Evolutionary conservation across 1,140 invertebrate genomes (phyloP).

Genomic region (Lordiphosa collinella): DNA sequence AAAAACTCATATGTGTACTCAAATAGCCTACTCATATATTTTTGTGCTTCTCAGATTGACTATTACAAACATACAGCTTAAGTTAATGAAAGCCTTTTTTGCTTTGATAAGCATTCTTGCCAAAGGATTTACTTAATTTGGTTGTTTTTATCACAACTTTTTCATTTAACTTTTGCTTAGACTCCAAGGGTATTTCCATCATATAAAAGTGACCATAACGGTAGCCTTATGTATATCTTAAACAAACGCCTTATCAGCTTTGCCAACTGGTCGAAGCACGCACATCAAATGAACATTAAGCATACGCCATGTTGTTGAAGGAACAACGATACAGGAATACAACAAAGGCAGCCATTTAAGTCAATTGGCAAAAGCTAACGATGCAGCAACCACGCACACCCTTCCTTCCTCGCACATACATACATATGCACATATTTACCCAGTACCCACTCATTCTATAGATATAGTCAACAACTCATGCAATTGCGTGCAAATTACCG

Average conservation of each 20-base stretch:
- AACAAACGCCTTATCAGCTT: slow-evolving; percentile 55
- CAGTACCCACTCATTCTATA: slow-evolving; percentile 52
- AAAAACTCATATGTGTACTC: no score
- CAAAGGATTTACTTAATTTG: no score
- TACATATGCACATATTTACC: slow-evolving; percentile 1
- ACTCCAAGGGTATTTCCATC: no score
- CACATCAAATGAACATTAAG: slow-evolving; percentile 74
- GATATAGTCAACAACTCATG: slow-evolving; percentile 76
- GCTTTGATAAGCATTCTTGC: no score
- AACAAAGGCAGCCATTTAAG: slow-evolving; percentile 72
- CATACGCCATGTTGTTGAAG: slow-evolving; percentile 53
- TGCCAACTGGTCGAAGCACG: slow-evolving; percentile 45
- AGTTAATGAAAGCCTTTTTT: no score
- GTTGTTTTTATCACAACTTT: no score
- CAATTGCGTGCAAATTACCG: slow-evolving; percentile 76
- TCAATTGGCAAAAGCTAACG: slow-evolving; percentile 72
- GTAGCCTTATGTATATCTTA: slow-evolving; percentile 8
- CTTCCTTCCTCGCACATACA: slow-evolving; percentile 23
- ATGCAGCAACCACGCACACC: slow-evolving; percentile 36
- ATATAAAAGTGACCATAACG: not conserved
- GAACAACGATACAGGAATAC: slow-evolving; percentile 40
- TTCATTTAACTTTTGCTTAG: no score
- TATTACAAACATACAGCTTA: no score
- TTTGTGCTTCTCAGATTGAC: no score
- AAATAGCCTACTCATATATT: no score